These are phyloP conservation scores for Hirtodrosophila alboralis DNA, from an alignment of 2,888 invertebrate species.

Conservation along the genomic window DNA sequence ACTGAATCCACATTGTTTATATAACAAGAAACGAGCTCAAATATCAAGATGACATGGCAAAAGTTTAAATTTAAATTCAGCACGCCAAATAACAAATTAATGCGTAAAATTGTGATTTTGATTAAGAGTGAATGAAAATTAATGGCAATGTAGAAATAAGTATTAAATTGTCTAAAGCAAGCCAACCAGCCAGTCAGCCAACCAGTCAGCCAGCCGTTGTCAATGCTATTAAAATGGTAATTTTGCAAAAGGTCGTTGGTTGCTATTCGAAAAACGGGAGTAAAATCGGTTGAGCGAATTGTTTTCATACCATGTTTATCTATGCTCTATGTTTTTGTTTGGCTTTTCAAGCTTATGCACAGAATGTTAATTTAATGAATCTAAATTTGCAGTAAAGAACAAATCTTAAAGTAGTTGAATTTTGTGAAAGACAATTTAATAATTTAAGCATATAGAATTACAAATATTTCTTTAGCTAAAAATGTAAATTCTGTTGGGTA, in stretches of 20 bases:
- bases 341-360: background rate
- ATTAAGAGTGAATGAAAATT: conserved; percentile 56
- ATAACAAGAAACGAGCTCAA: conserved; percentile 4
- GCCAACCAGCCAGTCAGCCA: no score
- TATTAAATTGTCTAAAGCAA: conserved; percentile 20
- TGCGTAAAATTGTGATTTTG: conserved; percentile 55
- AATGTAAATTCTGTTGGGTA: no score
- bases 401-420: no score
- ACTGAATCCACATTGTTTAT: conserved; percentile 8
- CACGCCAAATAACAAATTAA: conserved; percentile 48
- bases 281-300: conserved; percentile 3
- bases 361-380: no score
- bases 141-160: conserved; percentile 32
- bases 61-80: conserved; percentile 50
- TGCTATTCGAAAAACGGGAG: conserved; percentile 9
- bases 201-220: conserved; percentile 10
- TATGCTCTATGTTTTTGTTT: background rate
- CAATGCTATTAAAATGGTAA: conserved; percentile 39
- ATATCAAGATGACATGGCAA: conserved; percentile 31
- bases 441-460: no score
- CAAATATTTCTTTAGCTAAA: no score
- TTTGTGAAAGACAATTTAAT: no score
- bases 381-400: no score
- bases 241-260: conserved; percentile 12
- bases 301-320: background rate